Conservation (phyloP, 2,113 vertebrate genomes). For the Perognathus longimembris region DNA sequence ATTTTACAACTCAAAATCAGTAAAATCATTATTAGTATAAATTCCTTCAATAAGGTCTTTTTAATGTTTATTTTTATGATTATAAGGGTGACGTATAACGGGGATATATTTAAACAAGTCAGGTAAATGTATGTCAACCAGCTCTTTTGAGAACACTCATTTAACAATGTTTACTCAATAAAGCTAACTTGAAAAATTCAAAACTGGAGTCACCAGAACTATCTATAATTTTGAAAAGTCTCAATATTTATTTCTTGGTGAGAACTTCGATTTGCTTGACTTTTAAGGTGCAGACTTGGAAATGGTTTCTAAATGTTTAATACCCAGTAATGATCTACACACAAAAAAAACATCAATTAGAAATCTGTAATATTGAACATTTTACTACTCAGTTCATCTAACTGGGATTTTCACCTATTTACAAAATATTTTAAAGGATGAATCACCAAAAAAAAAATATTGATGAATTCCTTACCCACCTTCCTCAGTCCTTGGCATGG, state of each 20-base stretch:
- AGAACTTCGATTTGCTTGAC: too few species aligned
- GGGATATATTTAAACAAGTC: too few species aligned
- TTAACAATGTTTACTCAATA: not conserved
- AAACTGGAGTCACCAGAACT: not conserved
- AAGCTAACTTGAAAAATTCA: not conserved
- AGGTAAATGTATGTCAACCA: too few species aligned
- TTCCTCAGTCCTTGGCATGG: not conserved
- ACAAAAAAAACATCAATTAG: not conserved
- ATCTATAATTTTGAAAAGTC: not conserved
- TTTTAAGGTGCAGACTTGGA: not conserved
- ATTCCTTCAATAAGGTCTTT: not conserved
- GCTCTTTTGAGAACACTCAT: too few species aligned
- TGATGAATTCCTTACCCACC: not conserved
- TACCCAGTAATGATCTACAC: not conserved
- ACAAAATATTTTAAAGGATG: not conserved
- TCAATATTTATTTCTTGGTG: not conserved
- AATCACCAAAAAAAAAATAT: not conserved
- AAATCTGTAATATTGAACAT: not conserved
- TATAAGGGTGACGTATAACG: too few species aligned
- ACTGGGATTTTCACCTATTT: not conserved
- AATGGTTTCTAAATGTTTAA: conserved; percentile 28
- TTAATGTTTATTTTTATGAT: too few species aligned
- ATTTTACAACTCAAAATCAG: not conserved
- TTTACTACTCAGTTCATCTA: not conserved
- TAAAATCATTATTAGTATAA: not conserved